Evolutionary conservation across 2,888 invertebrate genomes (phyloP).

Genomic region (Axea sp.): DNA sequence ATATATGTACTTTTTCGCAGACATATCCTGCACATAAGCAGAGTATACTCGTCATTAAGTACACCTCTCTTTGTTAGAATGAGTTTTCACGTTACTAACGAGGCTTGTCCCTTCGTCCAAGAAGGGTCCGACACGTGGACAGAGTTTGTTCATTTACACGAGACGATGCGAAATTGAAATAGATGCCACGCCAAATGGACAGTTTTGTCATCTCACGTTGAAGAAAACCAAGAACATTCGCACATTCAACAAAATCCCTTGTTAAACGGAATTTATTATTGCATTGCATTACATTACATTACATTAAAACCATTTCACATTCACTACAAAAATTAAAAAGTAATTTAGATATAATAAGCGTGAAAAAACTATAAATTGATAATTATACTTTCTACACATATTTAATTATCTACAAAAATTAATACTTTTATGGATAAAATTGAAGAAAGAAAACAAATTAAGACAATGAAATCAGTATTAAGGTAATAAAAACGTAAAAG

Average conservation of each 20-base stretch:
- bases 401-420: no score
- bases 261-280: constrained; percentile 35
- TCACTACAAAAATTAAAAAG: no score
- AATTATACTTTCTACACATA: no score
- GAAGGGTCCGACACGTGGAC: constrained; percentile 62
- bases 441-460: no score
- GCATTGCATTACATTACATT: neutral
- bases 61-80: constrained; percentile 72
- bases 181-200: constrained; percentile 56
- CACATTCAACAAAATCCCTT: constrained; percentile 14
- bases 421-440: no score
- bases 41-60: constrained; percentile 73
- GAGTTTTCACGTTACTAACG: constrained; percentile 73
- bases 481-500: no score
- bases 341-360: no score
- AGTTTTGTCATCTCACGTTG: constrained; percentile 43
- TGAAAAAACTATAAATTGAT: no score
- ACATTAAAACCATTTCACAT: neutral
- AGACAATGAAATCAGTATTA: no score
- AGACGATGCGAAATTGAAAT: constrained; percentile 62
- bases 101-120: constrained; percentile 74
- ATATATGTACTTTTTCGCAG: constrained; percentile 58
- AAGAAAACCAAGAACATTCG: constrained; percentile 35
- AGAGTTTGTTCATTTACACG: constrained; percentile 61
- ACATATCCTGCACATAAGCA: constrained; percentile 61